Base-by-base conservation (phyloP, 2,113 vertebrate species). In the Apodemus sylvaticus region DNA sequence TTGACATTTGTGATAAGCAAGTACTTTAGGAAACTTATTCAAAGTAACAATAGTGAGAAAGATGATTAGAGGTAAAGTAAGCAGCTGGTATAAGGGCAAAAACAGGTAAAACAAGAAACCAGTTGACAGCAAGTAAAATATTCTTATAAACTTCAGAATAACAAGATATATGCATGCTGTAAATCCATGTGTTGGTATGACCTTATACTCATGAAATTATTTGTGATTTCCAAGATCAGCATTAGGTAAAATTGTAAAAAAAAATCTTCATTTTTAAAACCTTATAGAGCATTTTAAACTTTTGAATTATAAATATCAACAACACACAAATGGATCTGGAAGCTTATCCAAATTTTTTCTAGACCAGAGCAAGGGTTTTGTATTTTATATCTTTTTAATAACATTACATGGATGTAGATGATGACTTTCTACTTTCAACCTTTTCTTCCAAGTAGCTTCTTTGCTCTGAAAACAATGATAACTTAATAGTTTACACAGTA, bases 371-470 rank as follows among this genome's bases (percentile, higher is more conserved):
- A 17, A 26, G 48, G 20, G 34, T 42, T 83, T 62, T 83, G 16
- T 29, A 7, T 42, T 39, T 83, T 60, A 26, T 3, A 29, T 83
- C 17, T 53, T 39, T 34, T 17, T 53, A 62, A 16, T 60, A 29
- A 58, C 55, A 86, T 17, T 71, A 81, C 22, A 31, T 48, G 36
- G 76, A 55, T 91, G 39, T 39, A 91, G 58, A 36, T 73, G 31
- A 19, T 91, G 81, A 81, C n/a, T 93, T 95, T 98, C 74, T 51
- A 87, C 94, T 89, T 83, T 7, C 17, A 73, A 11, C 39, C 29
- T 91, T 94, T 96, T 97, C 93, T 89, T 90, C 22, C 42, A 64
- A 53, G 71, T 39, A 58, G 81, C 17, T 89, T 90, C 31, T 26
- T 48, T 51, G 8, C 62, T 94, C 22, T 94, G n/a, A 45, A 93